Conservation (phyloP, 2,113 vertebrate species). For the Grallaria varia region DNA sequence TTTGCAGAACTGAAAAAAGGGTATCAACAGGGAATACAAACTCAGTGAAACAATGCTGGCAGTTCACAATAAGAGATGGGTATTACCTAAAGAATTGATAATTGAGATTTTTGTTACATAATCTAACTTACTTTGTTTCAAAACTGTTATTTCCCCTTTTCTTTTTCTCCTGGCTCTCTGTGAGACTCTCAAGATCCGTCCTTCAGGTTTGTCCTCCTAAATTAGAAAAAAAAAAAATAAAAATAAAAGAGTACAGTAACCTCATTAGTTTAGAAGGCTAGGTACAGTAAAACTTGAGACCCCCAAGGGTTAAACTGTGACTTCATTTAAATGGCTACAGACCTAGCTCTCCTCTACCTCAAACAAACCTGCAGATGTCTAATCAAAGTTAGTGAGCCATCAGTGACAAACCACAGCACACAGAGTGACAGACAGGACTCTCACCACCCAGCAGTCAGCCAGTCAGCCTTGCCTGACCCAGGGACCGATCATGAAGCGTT, state of each 20-base stretch:
- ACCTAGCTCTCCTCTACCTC: neutral
- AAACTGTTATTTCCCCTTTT: slow-evolving; percentile 76
- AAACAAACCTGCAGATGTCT: neutral
- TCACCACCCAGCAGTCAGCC: neutral
- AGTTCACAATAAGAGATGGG: neutral
- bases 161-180: slow-evolving; percentile 82
- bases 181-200: slow-evolving; percentile 77
- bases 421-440: neutral
- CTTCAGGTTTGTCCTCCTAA: slow-evolving; percentile 84
- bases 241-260: neutral
- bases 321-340: neutral
- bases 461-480: neutral
- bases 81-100: neutral
- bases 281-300: neutral
- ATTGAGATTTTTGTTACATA: neutral
- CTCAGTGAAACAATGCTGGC: neutral
- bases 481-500: neutral
- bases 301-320: neutral
- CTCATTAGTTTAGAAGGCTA: neutral
- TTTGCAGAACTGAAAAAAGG: neutral
- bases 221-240: neutral
- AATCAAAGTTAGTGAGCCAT: neutral
- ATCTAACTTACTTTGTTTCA: slow-evolving; percentile 81
- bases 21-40: neutral
- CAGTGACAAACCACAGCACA: neutral